These are phyloP conservation scores for Ceryle rudis DNA, from an alignment of 2,797 vertebrate species.

Conservation along the genomic window DNA sequence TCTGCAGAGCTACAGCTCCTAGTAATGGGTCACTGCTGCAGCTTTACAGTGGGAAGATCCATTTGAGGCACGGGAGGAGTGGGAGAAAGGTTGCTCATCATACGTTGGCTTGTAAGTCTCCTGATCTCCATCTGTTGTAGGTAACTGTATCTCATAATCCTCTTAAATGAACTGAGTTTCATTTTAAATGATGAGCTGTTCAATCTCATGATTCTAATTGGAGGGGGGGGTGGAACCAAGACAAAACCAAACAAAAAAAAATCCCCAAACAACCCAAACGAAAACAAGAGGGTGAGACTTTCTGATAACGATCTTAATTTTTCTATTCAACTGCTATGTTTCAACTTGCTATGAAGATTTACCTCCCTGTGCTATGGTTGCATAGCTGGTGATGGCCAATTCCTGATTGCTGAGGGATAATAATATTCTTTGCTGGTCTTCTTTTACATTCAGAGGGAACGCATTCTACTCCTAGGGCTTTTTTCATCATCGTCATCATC, in stretches of 20 bases:
- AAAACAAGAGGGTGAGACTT: background rate
- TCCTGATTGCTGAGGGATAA: background rate
- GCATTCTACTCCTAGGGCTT: background rate
- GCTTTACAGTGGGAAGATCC: background rate
- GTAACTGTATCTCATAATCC: background rate
- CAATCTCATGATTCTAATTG: background rate
- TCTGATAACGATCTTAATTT: background rate
- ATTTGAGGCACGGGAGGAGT: background rate
- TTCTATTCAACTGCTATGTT: background rate
- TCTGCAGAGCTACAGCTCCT: background rate
- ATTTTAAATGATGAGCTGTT: background rate
- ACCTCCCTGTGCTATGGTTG: background rate
- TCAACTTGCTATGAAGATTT: background rate
- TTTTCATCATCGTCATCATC: too few relatives aligned
- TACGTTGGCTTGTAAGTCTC: fast-evolving
- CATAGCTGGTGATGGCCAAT: background rate
- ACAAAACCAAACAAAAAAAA: too few relatives aligned
- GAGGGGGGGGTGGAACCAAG: too few relatives aligned
- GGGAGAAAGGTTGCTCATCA: background rate
- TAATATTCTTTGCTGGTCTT: background rate
- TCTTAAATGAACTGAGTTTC: background rate
- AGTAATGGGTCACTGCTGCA: background rate
- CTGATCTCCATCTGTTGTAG: background rate
- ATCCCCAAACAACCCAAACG: background rate
- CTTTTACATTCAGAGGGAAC: background rate